Base-by-base conservation (phyloP, 2,113 vertebrate genomes). In the Neopipo cinnamomea region DNA sequence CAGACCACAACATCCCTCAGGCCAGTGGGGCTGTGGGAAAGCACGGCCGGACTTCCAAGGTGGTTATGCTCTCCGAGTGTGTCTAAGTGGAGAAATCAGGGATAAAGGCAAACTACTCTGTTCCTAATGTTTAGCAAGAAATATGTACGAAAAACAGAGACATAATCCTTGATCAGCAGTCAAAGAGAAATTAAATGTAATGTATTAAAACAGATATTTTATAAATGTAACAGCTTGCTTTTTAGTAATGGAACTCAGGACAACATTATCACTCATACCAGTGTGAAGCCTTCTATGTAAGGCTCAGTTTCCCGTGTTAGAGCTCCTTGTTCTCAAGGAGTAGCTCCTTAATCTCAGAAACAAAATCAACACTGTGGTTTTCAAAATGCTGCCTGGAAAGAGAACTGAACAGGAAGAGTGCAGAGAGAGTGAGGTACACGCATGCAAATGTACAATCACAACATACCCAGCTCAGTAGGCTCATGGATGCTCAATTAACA, bases 371-470 rank as follows among this genome's bases (percentile, higher is more conserved):
- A 6, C 85, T 91, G 82, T 68, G 81, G 52, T 68, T 95, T 89
- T 79, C 78, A 65, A 66, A 91, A 49, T 31, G 24, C 81, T 88
- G 66, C 71, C 75, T 96, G 71, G 71, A 91, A 82, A 46, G 90
- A 59, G 77, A 81, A 35, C 70, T 11, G 25, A 81, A 78, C 62
- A 90, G 93, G 83, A 95, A 91, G 84, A 87, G 66, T 41, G 46
- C 41, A 66, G 62, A 75, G 42, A 49, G 62, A 56, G 37, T 37
- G 72, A 90, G 62, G 78, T 85, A 47, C 59, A 5, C 52, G 90
- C 85, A 76, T 93, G 66, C 88, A 91, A 94, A 94, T 90, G 66
- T 76, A 17, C 58, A 84, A 8, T 55, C 89, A 71, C 39, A 63
- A 44, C 63, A 76, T 73, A 88, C 42, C 14, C 86, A 81, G 50